Conservation (phyloP, 1,140 invertebrate species). For the Sinonovacula constricta region DNA sequence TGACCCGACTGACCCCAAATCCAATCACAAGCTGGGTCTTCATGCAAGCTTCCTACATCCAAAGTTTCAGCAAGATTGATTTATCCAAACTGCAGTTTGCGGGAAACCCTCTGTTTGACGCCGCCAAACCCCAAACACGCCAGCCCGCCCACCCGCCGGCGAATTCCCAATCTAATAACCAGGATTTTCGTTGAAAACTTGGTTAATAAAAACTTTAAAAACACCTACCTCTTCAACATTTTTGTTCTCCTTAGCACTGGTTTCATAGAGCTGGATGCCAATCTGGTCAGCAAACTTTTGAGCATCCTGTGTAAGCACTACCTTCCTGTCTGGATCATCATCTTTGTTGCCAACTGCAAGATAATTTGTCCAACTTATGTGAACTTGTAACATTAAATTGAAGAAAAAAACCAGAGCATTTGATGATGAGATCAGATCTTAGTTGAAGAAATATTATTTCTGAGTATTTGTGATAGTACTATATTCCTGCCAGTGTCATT, state of each 20-base stretch:
- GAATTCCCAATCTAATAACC: background rate
- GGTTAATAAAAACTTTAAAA: background rate
- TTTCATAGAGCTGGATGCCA: conserved; percentile 98
- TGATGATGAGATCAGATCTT: no score
- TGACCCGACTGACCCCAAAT: no score
- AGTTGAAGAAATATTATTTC: no score
- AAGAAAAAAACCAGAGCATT: no score
- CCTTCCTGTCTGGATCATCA: conserved; percentile 97
- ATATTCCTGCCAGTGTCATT: no score
- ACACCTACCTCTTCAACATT: conserved; percentile 96
- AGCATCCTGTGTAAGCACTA: conserved; percentile 97
- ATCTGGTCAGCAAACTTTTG: conserved; percentile 97
- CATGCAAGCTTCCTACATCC: background rate
- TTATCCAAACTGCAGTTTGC: background rate
- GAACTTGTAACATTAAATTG: no score
- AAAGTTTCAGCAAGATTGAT: background rate
- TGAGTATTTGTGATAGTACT: no score
- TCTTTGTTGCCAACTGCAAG: conserved; percentile 99
- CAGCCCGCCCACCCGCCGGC: no score
- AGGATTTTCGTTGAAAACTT: background rate
- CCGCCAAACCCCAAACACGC: background rate
- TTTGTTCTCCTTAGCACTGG: conserved; percentile 99
- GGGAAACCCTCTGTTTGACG: background rate
- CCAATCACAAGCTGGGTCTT: no score
- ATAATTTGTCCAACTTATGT: no score